Evolutionary conservation across 2,888 invertebrate species (phyloP), one percentile per base, ranked within the genome.

Genomic region (Epirrita christyi): DNA sequence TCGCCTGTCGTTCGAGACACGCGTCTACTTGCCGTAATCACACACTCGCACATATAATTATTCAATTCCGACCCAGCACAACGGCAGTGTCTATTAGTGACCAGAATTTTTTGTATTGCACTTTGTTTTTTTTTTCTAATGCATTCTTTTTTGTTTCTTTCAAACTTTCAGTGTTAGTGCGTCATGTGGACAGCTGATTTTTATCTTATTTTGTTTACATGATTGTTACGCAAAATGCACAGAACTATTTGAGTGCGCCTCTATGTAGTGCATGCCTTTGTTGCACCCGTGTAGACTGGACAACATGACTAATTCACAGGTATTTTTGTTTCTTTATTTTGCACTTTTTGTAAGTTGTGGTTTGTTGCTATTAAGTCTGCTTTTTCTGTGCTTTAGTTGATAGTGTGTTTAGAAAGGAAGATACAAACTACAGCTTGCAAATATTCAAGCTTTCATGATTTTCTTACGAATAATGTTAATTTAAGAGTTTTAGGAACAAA

Each of bases 261-360:
- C 73, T 85, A 85, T 86, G 84, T 90, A 90, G 89, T 91, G 91
- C 90, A 90, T 90, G 91, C 77, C 64, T 87, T 85, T 83, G 77
- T 85, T 75, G 86, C 90, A 89, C 88, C 81, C 63, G 76, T 78
- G 70, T 85, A 84, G 79, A 71, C 67, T 66, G 83, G 78, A 76
- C 86, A 85, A 80, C 80, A 94, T 94, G 93, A 93, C 93, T 78
- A 93, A 93, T 88, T 93, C 93, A 77, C 93, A 93, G 93, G 93
- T 94, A 93, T 80, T 79, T 73, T 67, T 73, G 48, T 80, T 82
- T 76, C 73, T 71, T 76, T 76, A 72, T 75, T 73, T 82, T 82
- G 76, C 78, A 75, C 78, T 71, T 70, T 73, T 73, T 75, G 64
- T 44, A 64, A 63, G 60, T 64, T 67, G 62, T 63, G 59, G 52